phyloP scores from a whole-genome alignment of 2,797 vertebrate species.

The Myiotriccus ornatus region DNA sequence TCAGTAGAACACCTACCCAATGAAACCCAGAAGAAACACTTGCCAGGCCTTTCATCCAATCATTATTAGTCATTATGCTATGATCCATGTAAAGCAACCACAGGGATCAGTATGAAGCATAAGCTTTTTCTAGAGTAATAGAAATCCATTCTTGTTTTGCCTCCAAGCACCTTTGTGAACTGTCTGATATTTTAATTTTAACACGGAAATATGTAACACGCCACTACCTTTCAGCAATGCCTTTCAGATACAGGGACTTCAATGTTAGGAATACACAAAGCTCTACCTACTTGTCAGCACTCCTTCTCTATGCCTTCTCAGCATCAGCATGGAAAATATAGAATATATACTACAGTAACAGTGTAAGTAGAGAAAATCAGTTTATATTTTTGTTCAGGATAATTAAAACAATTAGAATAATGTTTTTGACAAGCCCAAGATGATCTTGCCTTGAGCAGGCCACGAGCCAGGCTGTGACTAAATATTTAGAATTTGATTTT shows the following conservation, averaged over 20 bases:
- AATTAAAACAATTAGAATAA: constrained; percentile 22
- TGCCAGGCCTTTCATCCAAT: not conserved
- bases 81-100: not conserved
- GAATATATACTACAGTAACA: not conserved
- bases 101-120: not conserved
- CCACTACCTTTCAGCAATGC: not conserved
- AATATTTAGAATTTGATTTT: not conserved
- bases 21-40: not conserved
- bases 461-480: not conserved
- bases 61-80: not conserved
- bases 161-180: not conserved
- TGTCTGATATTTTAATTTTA: not conserved
- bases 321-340: not conserved
- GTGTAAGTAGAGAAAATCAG: not conserved
- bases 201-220: not conserved
- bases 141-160: not conserved
- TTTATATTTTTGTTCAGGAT: not conserved
- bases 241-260: not conserved
- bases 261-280: not conserved
- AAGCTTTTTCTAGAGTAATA: not conserved
- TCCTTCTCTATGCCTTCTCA: not conserved
- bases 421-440: not conserved
- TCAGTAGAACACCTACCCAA: not conserved
- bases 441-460: not conserved
- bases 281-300: not conserved